phyloP scores from a whole-genome alignment of 2,888 invertebrate species.

The Chrysomela aeneicollis region DNA sequence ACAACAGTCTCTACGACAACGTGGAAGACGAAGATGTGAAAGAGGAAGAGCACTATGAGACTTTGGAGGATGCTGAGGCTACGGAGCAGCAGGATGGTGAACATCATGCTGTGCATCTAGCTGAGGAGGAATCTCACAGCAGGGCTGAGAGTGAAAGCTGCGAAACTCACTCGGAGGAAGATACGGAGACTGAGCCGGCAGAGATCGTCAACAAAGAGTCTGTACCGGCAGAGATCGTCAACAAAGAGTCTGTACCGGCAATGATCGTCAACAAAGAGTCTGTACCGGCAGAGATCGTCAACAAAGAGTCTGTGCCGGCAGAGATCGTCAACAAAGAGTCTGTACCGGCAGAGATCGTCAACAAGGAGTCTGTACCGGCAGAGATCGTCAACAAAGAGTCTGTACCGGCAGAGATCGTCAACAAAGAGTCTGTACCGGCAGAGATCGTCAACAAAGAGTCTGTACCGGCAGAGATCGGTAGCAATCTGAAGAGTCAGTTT shows the following conservation, averaged over 20 bases:
- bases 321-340: conserved; percentile 41
- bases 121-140: too few relatives aligned
- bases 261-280: conserved; percentile 41
- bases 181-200: conserved; percentile 49
- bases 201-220: conserved; percentile 41
- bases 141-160: conserved; percentile 48
- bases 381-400: conserved; percentile 41
- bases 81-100: too few relatives aligned
- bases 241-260: conserved; percentile 53
- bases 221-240: conserved; percentile 50
- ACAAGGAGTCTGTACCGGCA: too few relatives aligned
- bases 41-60: neutral
- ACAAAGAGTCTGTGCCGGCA: conserved; percentile 53
- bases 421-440: conserved; percentile 53
- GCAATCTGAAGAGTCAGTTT: conserved; percentile 53
- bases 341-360: conserved; percentile 50
- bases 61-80: too few relatives aligned
- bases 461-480: conserved; percentile 50
- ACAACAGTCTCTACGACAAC: conserved; percentile 30
- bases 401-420: conserved; percentile 50
- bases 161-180: conserved; percentile 50
- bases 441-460: conserved; percentile 41
- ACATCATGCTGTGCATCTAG: too few relatives aligned
- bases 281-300: conserved; percentile 50
- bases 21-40: conserved; percentile 9